Percentiles rank a stretch among this genome's conserved stretches.
phyloP scores from a whole-genome alignment of 1,140 invertebrate genomes.

The Atta colombica region DNA sequence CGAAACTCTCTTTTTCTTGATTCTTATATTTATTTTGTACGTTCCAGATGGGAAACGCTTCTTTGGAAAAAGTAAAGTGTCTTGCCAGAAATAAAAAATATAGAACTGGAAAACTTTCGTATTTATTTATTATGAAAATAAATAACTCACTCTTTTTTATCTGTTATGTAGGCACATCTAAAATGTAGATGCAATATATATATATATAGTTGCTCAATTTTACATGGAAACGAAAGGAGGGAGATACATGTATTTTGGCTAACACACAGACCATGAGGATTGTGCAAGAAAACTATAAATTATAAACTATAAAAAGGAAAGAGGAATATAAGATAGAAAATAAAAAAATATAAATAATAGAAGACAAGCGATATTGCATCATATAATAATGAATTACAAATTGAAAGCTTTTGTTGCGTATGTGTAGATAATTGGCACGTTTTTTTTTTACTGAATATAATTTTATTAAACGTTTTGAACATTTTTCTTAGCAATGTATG shows the following conservation, averaged over 20 bases:
- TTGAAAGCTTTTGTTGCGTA: conserved; percentile 6
- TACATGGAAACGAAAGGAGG: not conserved
- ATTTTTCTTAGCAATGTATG: conserved; percentile 81
- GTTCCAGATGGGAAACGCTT: conserved; percentile 12
- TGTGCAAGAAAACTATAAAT: conserved; percentile 35
- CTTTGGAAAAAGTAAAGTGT: not conserved
- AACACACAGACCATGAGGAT: conserved; percentile 26
- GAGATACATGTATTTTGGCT: conserved; percentile 10
- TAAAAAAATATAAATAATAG: conserved; percentile 17
- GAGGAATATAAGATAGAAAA: not conserved
- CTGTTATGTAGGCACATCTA: not conserved
- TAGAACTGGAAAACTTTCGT: not conserved
- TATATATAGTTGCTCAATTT: not conserved
- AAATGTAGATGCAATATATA: conserved; percentile 15
- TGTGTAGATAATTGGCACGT: conserved; percentile 49
- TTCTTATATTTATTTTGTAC: conserved; percentile 35
- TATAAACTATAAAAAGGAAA: conserved; percentile 1
- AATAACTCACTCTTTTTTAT: conserved; percentile 26
- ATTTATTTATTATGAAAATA: conserved; percentile 37
- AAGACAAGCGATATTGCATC: conserved; percentile 10
- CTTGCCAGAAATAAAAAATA: conserved; percentile 7
- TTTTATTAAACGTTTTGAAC: conserved; percentile 83
- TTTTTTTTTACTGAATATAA: conserved; percentile 80
- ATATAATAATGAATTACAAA: not conserved
- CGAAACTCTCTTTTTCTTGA: conserved; percentile 11